phyloP scores from a whole-genome alignment of 2,888 invertebrate species.

The Apamea sordens region DNA sequence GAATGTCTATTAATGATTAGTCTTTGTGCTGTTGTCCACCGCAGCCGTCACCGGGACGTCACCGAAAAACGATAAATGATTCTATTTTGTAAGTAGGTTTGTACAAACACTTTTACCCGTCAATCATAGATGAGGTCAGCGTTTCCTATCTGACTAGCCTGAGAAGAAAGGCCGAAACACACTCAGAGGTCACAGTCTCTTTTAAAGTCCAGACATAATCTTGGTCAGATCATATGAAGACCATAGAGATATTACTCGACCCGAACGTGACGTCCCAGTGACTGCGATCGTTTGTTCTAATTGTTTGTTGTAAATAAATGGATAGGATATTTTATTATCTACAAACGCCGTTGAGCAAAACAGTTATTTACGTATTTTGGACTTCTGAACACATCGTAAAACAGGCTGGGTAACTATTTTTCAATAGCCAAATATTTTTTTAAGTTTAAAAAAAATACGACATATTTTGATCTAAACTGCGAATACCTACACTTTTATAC shows the following conservation, averaged over 20 bases:
- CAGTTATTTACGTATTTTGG: neutral
- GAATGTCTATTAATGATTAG: no score
- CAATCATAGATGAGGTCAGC: no score
- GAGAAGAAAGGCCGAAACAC: no score
- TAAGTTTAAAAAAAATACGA: neutral
- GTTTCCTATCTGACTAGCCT: no score
- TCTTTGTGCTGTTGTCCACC: neutral
- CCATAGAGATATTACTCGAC: neutral
- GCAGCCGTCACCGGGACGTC: neutral
- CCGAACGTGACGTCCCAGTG: neutral
- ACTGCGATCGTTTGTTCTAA: neutral
- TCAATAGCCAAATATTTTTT: neutral
- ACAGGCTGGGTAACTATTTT: neutral
- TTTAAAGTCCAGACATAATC: no score
- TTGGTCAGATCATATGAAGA: no score
- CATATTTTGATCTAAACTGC: constrained; percentile 2
- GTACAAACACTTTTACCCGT: no score
- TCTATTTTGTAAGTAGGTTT: no score
- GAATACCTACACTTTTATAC: neutral
- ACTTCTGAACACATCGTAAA: neutral
- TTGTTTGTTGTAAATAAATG: neutral
- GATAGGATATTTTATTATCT: neutral
- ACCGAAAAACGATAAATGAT: neutral
- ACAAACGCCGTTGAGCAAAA: neutral
- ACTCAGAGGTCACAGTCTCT: no score